Evolutionary conservation across 1,140 invertebrate genomes (phyloP).

Genomic region (Nomia melanderi): DNA sequence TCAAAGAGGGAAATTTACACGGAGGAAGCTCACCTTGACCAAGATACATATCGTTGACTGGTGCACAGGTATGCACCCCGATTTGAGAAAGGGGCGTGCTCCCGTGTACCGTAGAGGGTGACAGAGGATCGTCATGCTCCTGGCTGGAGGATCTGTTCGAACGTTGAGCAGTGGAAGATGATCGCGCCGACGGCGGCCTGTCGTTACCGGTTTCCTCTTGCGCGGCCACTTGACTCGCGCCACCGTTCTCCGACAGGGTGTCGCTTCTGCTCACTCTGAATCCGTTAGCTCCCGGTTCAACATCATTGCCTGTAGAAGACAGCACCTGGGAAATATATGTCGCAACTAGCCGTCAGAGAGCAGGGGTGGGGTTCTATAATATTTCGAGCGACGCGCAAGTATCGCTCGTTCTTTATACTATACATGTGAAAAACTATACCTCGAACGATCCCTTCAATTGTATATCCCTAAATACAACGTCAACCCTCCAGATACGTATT

Average conservation of each 20-base stretch:
- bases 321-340: conserved; percentile 83
- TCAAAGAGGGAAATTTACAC: neutral
- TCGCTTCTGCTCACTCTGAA: conserved; percentile 80
- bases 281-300: conserved; percentile 82
- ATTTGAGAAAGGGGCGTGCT: conserved; percentile 93
- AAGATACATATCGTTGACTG: conserved; percentile 80
- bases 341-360: conserved; percentile 82
- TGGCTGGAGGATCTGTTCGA: conserved; percentile 75
- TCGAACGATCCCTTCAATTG: neutral
- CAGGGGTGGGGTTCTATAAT: conserved; percentile 80
- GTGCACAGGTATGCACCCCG: conserved; percentile 84
- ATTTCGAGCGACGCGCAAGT: conserved; percentile 74
- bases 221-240: conserved; percentile 42
- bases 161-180: conserved; percentile 80
- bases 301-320: conserved; percentile 83
- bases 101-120: conserved; percentile 85
- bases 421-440: neutral
- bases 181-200: conserved; percentile 79
- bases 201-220: conserved; percentile 72
- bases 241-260: conserved; percentile 75
- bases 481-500: neutral
- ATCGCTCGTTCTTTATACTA: conserved; percentile 42
- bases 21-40: conserved; percentile 78
- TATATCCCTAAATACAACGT: neutral
- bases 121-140: conserved; percentile 77